Base-by-base conservation (phyloP, 2,888 invertebrate species). In the Coenonympha arcania region DNA sequence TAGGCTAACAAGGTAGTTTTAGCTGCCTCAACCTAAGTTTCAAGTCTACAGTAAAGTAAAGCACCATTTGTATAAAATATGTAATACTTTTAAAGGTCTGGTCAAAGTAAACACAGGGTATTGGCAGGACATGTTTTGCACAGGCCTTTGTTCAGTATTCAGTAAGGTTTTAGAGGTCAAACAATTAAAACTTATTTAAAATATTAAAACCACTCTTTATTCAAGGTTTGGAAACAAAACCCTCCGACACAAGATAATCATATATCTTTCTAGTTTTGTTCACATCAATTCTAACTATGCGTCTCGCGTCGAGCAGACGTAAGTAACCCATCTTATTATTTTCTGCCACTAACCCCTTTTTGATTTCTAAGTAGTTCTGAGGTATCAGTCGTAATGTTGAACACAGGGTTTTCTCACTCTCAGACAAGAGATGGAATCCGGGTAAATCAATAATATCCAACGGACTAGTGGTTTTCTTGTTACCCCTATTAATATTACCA, bases 201-300 rank as follows among this genome's bases (percentile, higher is more conserved):
- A n/a, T n/a, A n/a, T n/a, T n/a, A n/a, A n/a, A 90, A 82, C 94
- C 93, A 41, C 20, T 13, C 13, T 41, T 59, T 62, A 54, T 63
- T 77, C 61, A 52, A 11, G 89, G 88, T 72, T 90, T 90, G 71
- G 83, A 88, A 57, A 94, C 90, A 71, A 90, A 91, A 22, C 93
- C 93, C 69, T 93, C 90, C 62, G 89, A 82, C 48, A 91, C 78
- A 20, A 95, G 83, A 74, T 92, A 90, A 82, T 94, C 93, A 82
- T 92, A 94, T 64, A 96, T 90, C 75, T 94, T 94, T 56, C 96
- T 89, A 0, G 96, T 97, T 76, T 94, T 94, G 75, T 96, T 96
- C 2, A 97, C 97, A 85, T 97, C 96, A 61, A 97, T 97, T 79
- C 96, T 96, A 30, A 96, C 89, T 36, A 96, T 87, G 34, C 89